Base-by-base conservation (phyloP, 2,797 vertebrate species). In the Takifugu rubripes region DNA sequence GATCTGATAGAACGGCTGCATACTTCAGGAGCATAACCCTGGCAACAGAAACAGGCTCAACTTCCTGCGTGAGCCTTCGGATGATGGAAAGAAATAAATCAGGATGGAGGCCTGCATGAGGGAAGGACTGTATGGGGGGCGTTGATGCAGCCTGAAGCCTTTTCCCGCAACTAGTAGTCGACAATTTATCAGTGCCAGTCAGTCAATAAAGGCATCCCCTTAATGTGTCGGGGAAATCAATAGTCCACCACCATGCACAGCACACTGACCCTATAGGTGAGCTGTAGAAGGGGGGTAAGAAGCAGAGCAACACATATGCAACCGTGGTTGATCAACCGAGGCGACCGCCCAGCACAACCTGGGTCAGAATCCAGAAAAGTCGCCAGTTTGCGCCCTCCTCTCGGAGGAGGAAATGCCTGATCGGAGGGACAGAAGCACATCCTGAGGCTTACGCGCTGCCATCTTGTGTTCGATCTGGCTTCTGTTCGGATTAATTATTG, bases 191-290 rank as follows among this genome's bases (percentile, higher is more conserved):
- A 65, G 68, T 68, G 74, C 64, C 72, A 73, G 68, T 70, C 68
- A 44, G 59, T 87, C 81, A 74, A 82, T 84, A 66, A 58, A 78
- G 64, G 61, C 68, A 44, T 80, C 75, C 70, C 61, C 73, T 65
- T 62, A 62, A 79, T 72, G 74, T 82, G 77, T 82, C 48, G 43
- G 61, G 65, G 56, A 66, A 77, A 86, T 88, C 78, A 69, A 88
- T 87, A 77, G 52, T 62, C 56, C 46, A 48, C 47, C 17, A 25
- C 64, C 27, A 11, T 7, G 11, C 33, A 12, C 33, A 4, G 11
- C 33, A 36, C 33, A 36, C 33, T 12, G 33, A 45, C 4, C 44
- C 16, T 45, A 21, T n/a, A 21, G 44, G 44, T 45, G 44, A 36
- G 33, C 11, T 36, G 44, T 7, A 45, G 44, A 45, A 55, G 58